Evolutionary conservation across 2,797 vertebrate species (phyloP), one percentile per base, ranked within the genome.

Genomic region (Xerus rutilus): DNA sequence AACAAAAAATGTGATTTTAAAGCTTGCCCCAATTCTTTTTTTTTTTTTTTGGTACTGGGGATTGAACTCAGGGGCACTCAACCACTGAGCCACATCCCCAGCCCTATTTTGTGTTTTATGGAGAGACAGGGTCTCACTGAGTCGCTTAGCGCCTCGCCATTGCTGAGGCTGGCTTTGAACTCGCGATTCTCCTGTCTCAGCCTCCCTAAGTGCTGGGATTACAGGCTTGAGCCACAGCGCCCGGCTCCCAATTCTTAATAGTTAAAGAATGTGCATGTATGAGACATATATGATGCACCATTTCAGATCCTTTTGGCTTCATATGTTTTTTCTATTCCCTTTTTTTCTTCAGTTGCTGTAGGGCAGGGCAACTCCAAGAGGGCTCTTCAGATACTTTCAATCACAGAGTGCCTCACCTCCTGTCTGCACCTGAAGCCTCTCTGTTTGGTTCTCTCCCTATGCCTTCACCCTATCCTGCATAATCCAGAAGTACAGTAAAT

Each of bases 241-340:
- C n/a, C n/a, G n/a, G n/a, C n/a, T n/a, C n/a, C n/a, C 11, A 64
- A n/a, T 89, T 95, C 20, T 28, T 39, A 95, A 47, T 59, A 78
- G 14, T 21, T 70, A 79, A 20, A 73, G 28, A 76, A 88, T 20
- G 73, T 4, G 62, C 5, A 85, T 45, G 17, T 45, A 12, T 72
- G 82, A 92, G 17, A 57, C 17, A 77, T 70, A 52, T 89, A 10
- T 67, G 15, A 49, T 62, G 32, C 3, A 54, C 14, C 13, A 84
- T 84, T 95, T 94, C 39, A 86, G 54, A 86, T 64, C 10, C 32
- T 89, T 52, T 76, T 77, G 54, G 45, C 12, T 83, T 94, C 35
- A 47, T 12, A 43, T 39, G 21, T 12, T 1, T 47, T 92, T 52
- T 9, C 20, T 62, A 88, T 49, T 35, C 39, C 25, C 57, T 47